Evolutionary conservation across 2,797 vertebrate species (phyloP).

Genomic region (Liparis tanakae): DNA sequence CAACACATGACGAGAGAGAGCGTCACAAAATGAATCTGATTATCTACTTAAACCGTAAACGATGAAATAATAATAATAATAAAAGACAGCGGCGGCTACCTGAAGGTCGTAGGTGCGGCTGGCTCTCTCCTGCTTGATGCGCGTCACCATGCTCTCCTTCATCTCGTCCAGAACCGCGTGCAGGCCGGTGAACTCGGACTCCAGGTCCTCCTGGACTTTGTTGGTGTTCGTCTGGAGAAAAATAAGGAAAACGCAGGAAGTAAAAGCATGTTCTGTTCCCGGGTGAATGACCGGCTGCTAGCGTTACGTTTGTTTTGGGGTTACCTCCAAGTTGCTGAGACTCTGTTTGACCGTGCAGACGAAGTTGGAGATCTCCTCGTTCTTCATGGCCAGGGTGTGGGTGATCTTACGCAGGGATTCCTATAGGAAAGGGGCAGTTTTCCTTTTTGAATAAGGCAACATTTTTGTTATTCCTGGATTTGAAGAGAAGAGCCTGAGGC

Average conservation of each 20-base stretch:
- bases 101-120: constrained; percentile 93
- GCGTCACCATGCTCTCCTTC: constrained; percentile 92
- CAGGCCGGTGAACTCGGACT: constrained; percentile 89
- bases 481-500: too few species aligned
- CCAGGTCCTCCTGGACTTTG: constrained; percentile 91
- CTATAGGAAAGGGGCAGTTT: constrained; percentile 64
- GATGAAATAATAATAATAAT: not conserved
- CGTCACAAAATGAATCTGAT: not conserved
- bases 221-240: constrained; percentile 84
- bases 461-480: too few species aligned
- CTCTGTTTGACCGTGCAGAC: constrained; percentile 90
- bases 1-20: not conserved
- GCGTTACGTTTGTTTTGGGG: too few species aligned
- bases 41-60: not conserved
- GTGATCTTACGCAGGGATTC: constrained; percentile 91
- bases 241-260: not conserved
- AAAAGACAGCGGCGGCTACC: constrained; percentile 71
- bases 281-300: not conserved
- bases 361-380: constrained; percentile 95
- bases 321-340: constrained; percentile 91
- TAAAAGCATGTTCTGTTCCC: not conserved
- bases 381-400: constrained; percentile 92
- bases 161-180: constrained; percentile 88
- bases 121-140: constrained; percentile 94
- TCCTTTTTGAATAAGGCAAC: too few species aligned